A percentile compares a stretch with the other conserved stretches of the same genome.
phyloP scores from a whole-genome alignment of 2,113 vertebrate species.

The Passer domesticus region DNA sequence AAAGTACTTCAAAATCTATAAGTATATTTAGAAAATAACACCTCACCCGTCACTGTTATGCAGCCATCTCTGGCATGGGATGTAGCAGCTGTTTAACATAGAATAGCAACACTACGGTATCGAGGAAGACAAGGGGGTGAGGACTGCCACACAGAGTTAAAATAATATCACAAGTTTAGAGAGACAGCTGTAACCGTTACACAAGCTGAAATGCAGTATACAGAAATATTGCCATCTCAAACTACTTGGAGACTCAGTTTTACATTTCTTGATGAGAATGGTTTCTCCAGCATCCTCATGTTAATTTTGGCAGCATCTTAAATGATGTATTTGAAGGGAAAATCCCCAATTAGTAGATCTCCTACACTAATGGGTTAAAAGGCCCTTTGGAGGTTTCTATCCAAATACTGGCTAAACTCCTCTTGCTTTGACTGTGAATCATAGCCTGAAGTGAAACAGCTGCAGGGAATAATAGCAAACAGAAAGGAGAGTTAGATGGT shows the following conservation, averaged over 20 bases:
- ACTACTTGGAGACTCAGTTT: not conserved
- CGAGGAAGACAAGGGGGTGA: not conserved
- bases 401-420: not conserved
- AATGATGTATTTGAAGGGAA: not conserved
- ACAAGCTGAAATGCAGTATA: not conserved
- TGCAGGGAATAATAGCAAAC: not conserved
- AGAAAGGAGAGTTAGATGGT: not conserved
- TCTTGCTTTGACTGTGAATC: not conserved
- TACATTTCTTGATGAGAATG: not conserved
- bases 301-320: not conserved
- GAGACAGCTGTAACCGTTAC: not conserved
- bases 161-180: not conserved
- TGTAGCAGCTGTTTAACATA: not conserved
- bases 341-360: not conserved
- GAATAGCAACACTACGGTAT: not conserved
- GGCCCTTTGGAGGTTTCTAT: not conserved
- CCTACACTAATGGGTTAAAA: not conserved
- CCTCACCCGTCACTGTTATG: not conserved
- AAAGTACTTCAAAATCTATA: not conserved
- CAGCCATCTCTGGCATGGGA: conserved; percentile 5
- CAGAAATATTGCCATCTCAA: not conserved
- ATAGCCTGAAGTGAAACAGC: conserved; percentile 14
- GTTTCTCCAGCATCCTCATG: not conserved
- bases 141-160: not conserved
- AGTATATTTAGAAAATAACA: conserved; percentile 5